These are phyloP conservation scores for Calosoma granatense DNA, from an alignment of 1,140 invertebrate genomes.

Conservation along the genomic window DNA sequence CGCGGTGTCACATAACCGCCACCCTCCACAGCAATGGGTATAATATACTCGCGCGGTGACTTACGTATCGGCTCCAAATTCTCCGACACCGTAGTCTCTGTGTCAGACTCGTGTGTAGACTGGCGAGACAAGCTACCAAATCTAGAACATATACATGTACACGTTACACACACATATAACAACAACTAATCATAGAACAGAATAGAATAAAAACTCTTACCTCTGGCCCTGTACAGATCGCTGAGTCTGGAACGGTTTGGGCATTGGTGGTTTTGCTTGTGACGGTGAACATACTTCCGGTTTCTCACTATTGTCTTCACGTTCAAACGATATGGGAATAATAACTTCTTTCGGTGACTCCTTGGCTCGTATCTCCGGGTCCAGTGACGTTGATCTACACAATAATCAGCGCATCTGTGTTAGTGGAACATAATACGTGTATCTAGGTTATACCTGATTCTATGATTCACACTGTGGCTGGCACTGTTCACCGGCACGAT, in stretches of 20 bases:
- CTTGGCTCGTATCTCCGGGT: constrained; percentile 30
- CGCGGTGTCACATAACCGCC: constrained; percentile 74
- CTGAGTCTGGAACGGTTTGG: constrained; percentile 30
- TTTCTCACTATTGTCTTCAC: constrained; percentile 22
- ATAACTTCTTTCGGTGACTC: constrained; percentile 41
- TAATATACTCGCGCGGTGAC: constrained; percentile 80
- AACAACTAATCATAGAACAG: no score
- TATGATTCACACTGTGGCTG: no score
- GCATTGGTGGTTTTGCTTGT: constrained; percentile 36
- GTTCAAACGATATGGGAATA: constrained; percentile 43
- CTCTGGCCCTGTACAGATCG: constrained; percentile 28
- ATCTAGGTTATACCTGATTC: neutral
- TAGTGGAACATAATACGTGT: neutral
- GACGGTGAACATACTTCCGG: constrained; percentile 28
- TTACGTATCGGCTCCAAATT: constrained; percentile 68
- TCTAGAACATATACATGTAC: constrained; percentile 2
- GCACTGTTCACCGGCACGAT: constrained; percentile 42
- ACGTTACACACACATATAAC: neutral
- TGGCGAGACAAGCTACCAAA: constrained; percentile 46
- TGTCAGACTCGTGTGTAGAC: constrained; percentile 58
- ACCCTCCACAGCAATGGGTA: constrained; percentile 82
- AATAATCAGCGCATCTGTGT: constrained; percentile 4
- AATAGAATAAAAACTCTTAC: constrained; percentile 21
- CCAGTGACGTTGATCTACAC: constrained; percentile 34
- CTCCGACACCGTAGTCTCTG: constrained; percentile 40